Evolutionary conservation across 1,140 invertebrate genomes (phyloP), one percentile per base, ranked within the genome.

Genomic region (Thaumatotibia leucotreta): DNA sequence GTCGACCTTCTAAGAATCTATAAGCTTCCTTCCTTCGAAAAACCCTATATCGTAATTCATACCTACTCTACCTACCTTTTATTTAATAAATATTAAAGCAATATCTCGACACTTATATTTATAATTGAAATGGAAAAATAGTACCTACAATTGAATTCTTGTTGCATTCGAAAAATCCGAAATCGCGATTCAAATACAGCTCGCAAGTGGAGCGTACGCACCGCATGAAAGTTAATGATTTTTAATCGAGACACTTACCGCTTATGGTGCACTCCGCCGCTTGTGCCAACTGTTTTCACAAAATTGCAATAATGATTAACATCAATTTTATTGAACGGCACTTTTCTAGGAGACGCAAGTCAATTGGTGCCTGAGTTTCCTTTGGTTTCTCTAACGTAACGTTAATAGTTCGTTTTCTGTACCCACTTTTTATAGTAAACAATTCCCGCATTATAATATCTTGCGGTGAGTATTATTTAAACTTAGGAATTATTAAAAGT

Each of bases 141-240:
- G 27, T 29, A 4, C 2, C 2, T 29, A 4, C 2, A 29, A 4
- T 29, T 29, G 6, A 29, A 29, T 49, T 58, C 29, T 29, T 58
- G 52, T 17, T 29, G n/a, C 2, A 27, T 58, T n/a, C 11, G n/a
- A n/a, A n/a, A n/a, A 23, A 24, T 24, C 50, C 50, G n/a, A 54
- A 54, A 54, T 5, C 24, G 20, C 23, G 24, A 24, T 14, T 58
- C 52, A 14, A 29, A 24, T 14, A 31, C 3, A 27, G 1, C 24
- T 10, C 20, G 31, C 24, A 54, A 61, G 32, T 54, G n/a, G 35
- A 50, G 54, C 65, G 65, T 66, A 39, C 64, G 23, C 45, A 24
- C 9, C 58, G 63, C 61, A 74, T 76, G 80, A 84, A 86, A 83
- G 83, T 86, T 82, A 82, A 85, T 82, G 70, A 70, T 73, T 76